Base-by-base conservation (phyloP, 2,888 invertebrate genomes). In the Glaucopsyche alexis region DNA sequence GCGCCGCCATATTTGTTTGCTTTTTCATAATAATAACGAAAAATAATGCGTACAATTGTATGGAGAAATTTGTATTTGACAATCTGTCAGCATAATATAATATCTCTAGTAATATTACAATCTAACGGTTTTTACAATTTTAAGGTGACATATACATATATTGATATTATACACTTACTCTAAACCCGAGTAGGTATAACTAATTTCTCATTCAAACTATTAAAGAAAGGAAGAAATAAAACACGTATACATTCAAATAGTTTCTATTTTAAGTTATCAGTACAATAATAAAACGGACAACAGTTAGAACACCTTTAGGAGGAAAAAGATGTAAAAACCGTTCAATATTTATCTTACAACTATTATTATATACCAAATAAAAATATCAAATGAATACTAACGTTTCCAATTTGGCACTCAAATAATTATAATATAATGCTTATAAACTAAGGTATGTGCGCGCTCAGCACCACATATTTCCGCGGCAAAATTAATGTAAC, bases 241-340 rank as follows among this genome's bases (percentile, higher is more conserved):
- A 80, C 70, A 75, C 75, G 74, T 72, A 66, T 79, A 76, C 77
- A 80, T 84, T 87, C 80, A 85, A 88, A 89, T 91, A 90, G 87
- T 89, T 84, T 90, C 89, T 91, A 90, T 88, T 88, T 83, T 88
- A 87, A 87, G 84, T 87, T 82, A 79, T 91, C 83, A 87, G 83
- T 90, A 90, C 87, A 89, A 85, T 90, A 86, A 88, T 90, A 89
- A 89, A 89, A 88, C 80, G 82, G 83, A 85, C 84, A 91, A 93
- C 91, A 92, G 91, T 85, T 90, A 88, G 81, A 81, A 87, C 91
- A 89, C 90, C 90, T 80, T 78, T 78, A 78, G 80, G 87, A 90
- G 89, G 88, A 88, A 74, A 79, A 83, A 88, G 90, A 87, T 90
- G 90, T 87, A 83, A 89, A 91, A 91, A 83, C 90, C 88, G 91